Evolutionary conservation across 1,140 invertebrate species (phyloP), one percentile per base, ranked within the genome.

Genomic region (Steinernema khuongi): DNA sequence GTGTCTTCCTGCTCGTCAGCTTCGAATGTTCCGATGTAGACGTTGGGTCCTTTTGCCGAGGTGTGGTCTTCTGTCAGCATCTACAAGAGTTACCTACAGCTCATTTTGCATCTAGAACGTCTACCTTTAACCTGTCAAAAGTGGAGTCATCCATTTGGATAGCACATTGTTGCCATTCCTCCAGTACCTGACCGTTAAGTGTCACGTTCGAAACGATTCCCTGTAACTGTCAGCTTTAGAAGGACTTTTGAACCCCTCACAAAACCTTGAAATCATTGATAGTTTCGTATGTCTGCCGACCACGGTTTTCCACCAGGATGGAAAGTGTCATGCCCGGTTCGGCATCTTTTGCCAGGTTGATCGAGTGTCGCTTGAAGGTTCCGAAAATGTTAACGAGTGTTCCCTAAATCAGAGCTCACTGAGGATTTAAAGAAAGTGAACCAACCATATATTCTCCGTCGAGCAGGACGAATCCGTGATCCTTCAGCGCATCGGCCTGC

Each of bases 301-400:
- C 78, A 22, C 75, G 73, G 28, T 79, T 79, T 73, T 79, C 78
- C 17, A 79, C 78, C 60, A 79, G 43, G n/a, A 79, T 73, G 14
- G 33, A 50, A 1, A 79, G 70, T 26, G 17, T 77, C 26, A 36
- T 43, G 26, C 70, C 66, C 17, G 18, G 32, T 18, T 29, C 28
- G 29, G 41, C 74, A 74, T 28, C n/a, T n/a, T n/a, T 36, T 17
- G 14, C n/a, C 22, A 19, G 69, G 50, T 31, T 22, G 4, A 72
- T 36, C 29, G 4, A 11, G 18, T 19, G 22, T n/a, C 17, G 32
- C 26, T 18, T 68, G 22, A 32, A 17, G 36, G 26, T 70, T 66
- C 72, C 31, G 22, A 76, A 71, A 72, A 17, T 22, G 31, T 44
- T 73, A 11, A 72, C 41, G 18, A 76, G 31, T 4, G 74, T 76